A percentile compares a stretch with the other conserved stretches of the same genome.
Evolutionary conservation across 2,797 vertebrate species (phyloP).

Genomic region (Sebastes itinus): DNA sequence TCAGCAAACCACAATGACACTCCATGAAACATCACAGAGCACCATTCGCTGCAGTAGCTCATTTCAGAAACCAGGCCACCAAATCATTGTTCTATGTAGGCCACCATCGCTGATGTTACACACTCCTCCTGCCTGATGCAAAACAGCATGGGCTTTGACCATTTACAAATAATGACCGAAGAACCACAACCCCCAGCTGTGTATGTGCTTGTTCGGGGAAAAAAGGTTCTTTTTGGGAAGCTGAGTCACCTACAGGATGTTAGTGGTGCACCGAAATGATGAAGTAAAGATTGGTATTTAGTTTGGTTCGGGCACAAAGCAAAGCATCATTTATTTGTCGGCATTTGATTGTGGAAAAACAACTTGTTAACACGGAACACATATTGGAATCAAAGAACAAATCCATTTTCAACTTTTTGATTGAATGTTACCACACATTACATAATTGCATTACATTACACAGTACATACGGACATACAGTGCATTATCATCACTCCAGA

Average conservation of each 20-base stretch:
- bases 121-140: conserved; percentile 35
- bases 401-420: not conserved
- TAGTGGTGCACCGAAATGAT: not conserved
- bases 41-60: conserved; percentile 42
- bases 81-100: conserved; percentile 64
- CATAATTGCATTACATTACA: not conserved
- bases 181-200: conserved; percentile 44
- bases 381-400: not conserved
- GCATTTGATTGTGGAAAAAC: not conserved
- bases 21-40: conserved; percentile 33
- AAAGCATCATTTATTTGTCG: not conserved
- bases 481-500: not conserved
- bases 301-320: not conserved
- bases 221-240: conserved; percentile 39
- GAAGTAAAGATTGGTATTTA: not conserved
- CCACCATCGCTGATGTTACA: conserved; percentile 65
- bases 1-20: conserved; percentile 50
- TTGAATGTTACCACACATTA: not conserved
- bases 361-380: not conserved
- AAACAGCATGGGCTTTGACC: conserved; percentile 46
- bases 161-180: conserved; percentile 32
- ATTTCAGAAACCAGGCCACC: conserved; percentile 49
- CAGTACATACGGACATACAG: not conserved
- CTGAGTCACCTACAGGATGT: conserved; percentile 51
- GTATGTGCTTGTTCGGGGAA: not conserved